phyloP scores from a whole-genome alignment of 2,888 invertebrate genomes.

The Cremastinae sp. region DNA sequence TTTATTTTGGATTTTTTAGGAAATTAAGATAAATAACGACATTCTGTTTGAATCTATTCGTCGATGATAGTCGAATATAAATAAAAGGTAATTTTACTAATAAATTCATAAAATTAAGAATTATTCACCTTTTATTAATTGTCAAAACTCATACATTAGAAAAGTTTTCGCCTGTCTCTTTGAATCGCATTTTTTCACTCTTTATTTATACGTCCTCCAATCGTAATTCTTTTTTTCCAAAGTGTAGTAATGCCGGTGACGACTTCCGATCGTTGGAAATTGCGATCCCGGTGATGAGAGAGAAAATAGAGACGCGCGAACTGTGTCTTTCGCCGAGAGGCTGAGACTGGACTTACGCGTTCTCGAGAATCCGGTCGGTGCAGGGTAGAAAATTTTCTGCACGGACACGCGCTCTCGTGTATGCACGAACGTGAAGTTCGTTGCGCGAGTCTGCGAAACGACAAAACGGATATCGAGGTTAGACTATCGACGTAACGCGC shows the following conservation, averaged over 20 bases:
- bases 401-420: conserved; percentile 1
- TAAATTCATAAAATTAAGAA: too few relatives aligned
- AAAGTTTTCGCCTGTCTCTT: too few relatives aligned
- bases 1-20: too few relatives aligned
- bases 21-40: too few relatives aligned
- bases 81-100: too few relatives aligned
- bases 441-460: too few relatives aligned
- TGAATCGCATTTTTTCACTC: background rate
- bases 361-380: conserved; percentile 15
- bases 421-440: background rate
- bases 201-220: background rate
- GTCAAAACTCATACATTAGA: too few relatives aligned
- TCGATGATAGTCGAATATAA: too few relatives aligned
- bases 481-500: conserved; percentile 27
- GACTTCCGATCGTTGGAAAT: conserved; percentile 74
- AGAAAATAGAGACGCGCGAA: background rate
- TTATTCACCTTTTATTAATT: too few relatives aligned
- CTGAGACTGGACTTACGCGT: background rate
- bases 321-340: conserved; percentile 2
- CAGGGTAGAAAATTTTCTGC: background rate
- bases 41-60: too few relatives aligned
- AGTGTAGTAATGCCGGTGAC: conserved; percentile 56
- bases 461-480: conserved; percentile 23
- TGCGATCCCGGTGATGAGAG: conserved; percentile 55
- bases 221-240: background rate